Evolutionary conservation across 2,113 vertebrate genomes (phyloP), one percentile per base, ranked within the genome.

Genomic region (Urocitellus parryii): DNA sequence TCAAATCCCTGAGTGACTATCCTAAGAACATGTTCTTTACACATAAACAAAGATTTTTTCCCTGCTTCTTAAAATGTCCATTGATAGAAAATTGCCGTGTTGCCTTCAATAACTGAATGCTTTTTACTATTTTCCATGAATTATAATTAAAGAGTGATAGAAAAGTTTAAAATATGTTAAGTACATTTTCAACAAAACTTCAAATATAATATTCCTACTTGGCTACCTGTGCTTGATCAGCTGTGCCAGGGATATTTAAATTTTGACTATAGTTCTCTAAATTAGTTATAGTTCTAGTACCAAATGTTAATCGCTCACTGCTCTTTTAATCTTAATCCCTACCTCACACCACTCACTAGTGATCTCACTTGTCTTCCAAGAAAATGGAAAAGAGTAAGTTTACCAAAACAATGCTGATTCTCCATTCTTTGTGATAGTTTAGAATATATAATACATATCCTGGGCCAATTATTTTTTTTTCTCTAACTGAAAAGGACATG

Each of bases 21-120:
- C 39, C 42, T 74, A 90, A 87, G 25, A 22, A 96, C 87, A 83
- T 85, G 1, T 72, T 93, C 80, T 94, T 92, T 72, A 84, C 24
- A n/a, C 2, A 73, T 42, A 91, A 89, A 89, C 2, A 37, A 39
- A 32, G 4, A 27, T 42, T 16, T 76, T 94, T 82, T 51, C 56
- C 24, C 24, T 85, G 32, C n/a, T 79, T 89, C 91, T 73, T 0
- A 88, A 96, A 92, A 77, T 68, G 32, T 20, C 39, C 58, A 63
- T 29, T 29, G 25, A 61, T 63, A 92, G 51, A 68, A 13, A 96
- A 95, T 4, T 91, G 86, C 4, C 56, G 42, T 39, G 9, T 27
- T 95, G 61, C 32, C 20, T 96, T 92, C 10, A 89, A 65, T 42
- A 89, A 89, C 7, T 56, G 4, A 77, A 34, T 9, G 37, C 20